phyloP scores from a whole-genome alignment of 2,113 vertebrate species.

The Leuciscus idus region DNA sequence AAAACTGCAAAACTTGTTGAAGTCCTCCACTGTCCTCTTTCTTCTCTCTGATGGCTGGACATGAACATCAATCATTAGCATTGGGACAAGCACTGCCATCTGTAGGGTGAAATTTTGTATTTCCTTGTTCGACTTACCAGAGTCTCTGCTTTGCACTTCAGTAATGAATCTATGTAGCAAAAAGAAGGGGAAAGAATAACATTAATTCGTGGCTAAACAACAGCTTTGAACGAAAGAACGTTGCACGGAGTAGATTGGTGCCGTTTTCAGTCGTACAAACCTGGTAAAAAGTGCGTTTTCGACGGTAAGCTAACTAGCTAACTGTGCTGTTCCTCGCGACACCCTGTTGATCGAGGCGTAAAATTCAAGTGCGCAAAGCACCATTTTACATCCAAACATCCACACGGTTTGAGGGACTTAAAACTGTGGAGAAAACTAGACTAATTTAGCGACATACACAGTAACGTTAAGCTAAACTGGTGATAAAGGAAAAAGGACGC shows the following conservation, averaged over 20 bases:
- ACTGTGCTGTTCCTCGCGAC: not conserved
- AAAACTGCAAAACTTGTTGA: constrained; percentile 93
- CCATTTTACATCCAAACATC: constrained; percentile 10
- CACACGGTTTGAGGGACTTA: not conserved
- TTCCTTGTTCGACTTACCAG: constrained; percentile 71
- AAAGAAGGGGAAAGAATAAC: constrained; percentile 12
- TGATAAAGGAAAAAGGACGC: not conserved
- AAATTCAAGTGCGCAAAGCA: not conserved
- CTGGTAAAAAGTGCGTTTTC: not conserved
- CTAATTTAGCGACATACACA: not conserved
- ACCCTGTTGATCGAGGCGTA: not conserved
- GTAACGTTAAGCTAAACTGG: not conserved
- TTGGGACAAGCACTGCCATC: constrained; percentile 5
- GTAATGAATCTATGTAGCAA: constrained; percentile 73
- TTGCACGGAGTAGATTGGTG: not conserved
- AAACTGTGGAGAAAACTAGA: not conserved
- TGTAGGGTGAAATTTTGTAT: not conserved
- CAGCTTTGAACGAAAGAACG: not conserved
- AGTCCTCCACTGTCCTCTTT: constrained; percentile 89
- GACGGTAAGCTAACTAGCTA: constrained; percentile 18
- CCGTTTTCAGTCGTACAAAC: not conserved
- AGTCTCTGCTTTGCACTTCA: constrained; percentile 80
- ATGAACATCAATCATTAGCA: constrained; percentile 34
- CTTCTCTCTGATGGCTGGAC: constrained; percentile 84
- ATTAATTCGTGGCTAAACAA: not conserved